Base-by-base conservation (phyloP, 2,888 invertebrate species). In the Neoaliturus tenellus region DNA sequence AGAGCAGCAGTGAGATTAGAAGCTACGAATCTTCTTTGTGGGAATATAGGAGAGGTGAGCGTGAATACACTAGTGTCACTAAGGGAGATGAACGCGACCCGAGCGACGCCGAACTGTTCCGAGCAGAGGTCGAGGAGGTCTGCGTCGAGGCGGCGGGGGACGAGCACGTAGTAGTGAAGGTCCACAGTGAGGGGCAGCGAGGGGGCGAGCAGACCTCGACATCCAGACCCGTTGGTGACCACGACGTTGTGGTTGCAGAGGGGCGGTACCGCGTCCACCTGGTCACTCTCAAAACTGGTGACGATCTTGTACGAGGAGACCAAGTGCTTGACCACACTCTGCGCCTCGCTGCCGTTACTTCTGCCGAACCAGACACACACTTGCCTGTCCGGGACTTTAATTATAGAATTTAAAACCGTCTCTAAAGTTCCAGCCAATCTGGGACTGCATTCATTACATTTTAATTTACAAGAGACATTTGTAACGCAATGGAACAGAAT, bases 101-200 rank as follows among this genome's bases (percentile, higher is more conserved):
- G 75, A 75, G 75, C 75, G 35, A 5, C 5, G 39, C 75, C 75
- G 44, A 75, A 75, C 75, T 75, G 75, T 44, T 10, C 75, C 75
- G 75, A 23, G 35, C 75, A 75, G 17, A 12, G 48, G 28, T 8
- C 28, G 12, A 75, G n/a, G 23, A 23, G 28, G 28, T 25, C 12
- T 17, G 25, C 25, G 25, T 41, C 6, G 12, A 41, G 39, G 12
- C 14, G 23, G 20, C 28, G 4, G 14, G 62, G 62, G n/a, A 75
- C 12, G 35, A 75, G 8, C 1, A 75, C 31, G 44, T 75, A 75
- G 44, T 39, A 75, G 44, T 44, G 35, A 28, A 28, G 44, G 12
- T 39, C 44, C 25, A n/a, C 48, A 5, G 75, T 28, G 75, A 44
- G 44, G 20, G 41, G 75, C 5, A 75, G 28, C 5, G 41, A 28